Evolutionary conservation across 2,888 invertebrate species (phyloP).

Genomic region (Caenorhabditis parvicauda): DNA sequence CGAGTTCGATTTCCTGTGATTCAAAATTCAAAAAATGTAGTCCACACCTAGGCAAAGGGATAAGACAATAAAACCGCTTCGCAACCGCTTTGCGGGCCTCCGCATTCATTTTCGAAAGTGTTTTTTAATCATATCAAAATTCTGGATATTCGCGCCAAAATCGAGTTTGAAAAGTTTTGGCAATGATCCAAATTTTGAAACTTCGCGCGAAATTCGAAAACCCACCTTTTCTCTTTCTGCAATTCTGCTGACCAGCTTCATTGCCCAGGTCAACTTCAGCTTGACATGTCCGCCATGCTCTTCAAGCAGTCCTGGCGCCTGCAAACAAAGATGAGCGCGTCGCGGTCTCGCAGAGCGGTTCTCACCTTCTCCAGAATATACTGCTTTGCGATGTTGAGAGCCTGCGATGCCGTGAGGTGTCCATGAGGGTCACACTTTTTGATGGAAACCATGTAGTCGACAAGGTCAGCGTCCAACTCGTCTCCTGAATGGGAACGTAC

Average conservation of each 20-base stretch:
- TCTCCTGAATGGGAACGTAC: too few species aligned
- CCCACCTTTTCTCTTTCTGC: slow-evolving; percentile 46
- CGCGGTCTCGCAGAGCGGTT: background rate
- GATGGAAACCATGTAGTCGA: slow-evolving; percentile 58
- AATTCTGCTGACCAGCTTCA: slow-evolving; percentile 54
- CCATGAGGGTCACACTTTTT: slow-evolving; percentile 44
- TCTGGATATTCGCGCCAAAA: background rate
- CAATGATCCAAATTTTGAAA: too few species aligned
- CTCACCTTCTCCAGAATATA: slow-evolving; percentile 62
- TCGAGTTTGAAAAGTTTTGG: background rate
- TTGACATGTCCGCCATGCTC: slow-evolving; percentile 65
- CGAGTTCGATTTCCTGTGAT: slow-evolving; percentile 41
- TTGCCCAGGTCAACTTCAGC: slow-evolving; percentile 65
- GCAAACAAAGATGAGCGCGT: background rate
- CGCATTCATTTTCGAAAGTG: too few species aligned
- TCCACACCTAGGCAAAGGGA: too few species aligned
- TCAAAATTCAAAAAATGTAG: too few species aligned
- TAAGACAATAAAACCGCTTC: too few species aligned
- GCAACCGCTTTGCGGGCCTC: too few species aligned
- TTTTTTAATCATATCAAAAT: background rate
- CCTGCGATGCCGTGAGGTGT: slow-evolving; percentile 58
- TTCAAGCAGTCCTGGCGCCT: slow-evolving; percentile 62
- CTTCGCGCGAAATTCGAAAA: background rate
- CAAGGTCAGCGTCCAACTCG: slow-evolving; percentile 59
- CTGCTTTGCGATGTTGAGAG: slow-evolving; percentile 63